Conservation (phyloP, 2,888 invertebrate genomes). For the Eupithecia tripunctaria region DNA sequence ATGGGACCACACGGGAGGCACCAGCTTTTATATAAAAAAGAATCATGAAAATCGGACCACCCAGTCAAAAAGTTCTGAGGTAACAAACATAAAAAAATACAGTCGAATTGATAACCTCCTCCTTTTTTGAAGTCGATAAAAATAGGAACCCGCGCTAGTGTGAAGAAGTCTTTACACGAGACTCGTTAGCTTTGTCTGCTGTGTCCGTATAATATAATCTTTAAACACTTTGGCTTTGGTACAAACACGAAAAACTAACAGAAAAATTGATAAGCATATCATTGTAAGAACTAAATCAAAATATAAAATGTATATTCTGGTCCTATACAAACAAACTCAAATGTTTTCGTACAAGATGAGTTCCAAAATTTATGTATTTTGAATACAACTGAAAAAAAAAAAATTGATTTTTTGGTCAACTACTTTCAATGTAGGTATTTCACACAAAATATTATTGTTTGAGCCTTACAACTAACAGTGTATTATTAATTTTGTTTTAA, state of each 20-base stretch:
- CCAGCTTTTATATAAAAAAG: too few relatives aligned
- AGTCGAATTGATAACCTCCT: too few relatives aligned
- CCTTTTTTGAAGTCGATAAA: not conserved
- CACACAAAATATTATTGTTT: not conserved
- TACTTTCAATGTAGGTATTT: not conserved
- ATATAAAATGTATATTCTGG: not conserved
- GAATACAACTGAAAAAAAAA: not conserved
- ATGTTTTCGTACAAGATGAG: not conserved
- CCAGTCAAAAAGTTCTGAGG: too few relatives aligned
- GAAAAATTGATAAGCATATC: not conserved
- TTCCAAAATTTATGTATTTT: not conserved
- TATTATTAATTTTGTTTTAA: too few relatives aligned
- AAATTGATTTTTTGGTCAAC: not conserved
- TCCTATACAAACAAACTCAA: not conserved
- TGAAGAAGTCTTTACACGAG: not conserved
- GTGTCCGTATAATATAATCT: not conserved
- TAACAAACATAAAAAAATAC: too few relatives aligned
- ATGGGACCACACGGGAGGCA: too few relatives aligned
- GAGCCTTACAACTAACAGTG: not conserved
- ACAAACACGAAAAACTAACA: not conserved
- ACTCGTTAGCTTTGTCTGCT: not conserved
- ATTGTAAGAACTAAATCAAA: not conserved
- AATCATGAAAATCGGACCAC: too few relatives aligned
- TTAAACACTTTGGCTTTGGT: not conserved
- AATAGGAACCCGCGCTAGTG: not conserved